Percentiles rank a stretch among this genome's conserved stretches.
Conservation (phyloP, 2,888 invertebrate species). For the Torymus aiolomorphi region DNA sequence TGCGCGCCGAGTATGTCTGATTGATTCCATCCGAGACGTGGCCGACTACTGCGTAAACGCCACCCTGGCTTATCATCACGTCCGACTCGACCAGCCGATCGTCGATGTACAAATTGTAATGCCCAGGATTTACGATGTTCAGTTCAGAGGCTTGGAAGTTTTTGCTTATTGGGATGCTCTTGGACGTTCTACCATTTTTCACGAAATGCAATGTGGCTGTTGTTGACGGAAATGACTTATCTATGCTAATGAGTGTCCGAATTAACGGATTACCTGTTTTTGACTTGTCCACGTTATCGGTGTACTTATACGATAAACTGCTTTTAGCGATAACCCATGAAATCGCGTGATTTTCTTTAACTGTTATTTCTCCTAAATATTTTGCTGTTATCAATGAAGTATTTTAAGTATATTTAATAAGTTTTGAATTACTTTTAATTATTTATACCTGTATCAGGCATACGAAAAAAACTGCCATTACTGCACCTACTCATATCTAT, state of each 20-base stretch:
- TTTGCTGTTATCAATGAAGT: neutral
- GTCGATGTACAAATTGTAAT: conserved; percentile 74
- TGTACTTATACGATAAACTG: neutral
- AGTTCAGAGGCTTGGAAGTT: neutral
- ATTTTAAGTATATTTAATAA: too few relatives aligned
- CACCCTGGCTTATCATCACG: conserved; percentile 61
- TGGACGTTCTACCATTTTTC: too few relatives aligned
- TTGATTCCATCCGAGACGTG: neutral
- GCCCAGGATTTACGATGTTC: neutral
- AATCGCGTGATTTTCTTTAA: neutral
- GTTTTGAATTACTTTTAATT: too few relatives aligned
- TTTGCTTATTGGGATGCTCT: neutral
- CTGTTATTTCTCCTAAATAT: neutral
- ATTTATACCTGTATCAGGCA: too few relatives aligned
- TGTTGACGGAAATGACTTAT: neutral
- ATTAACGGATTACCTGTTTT: neutral
- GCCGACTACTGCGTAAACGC: conserved; percentile 2
- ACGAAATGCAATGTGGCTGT: too few relatives aligned
- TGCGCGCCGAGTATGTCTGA: conserved; percentile 54
- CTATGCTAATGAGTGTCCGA: neutral
- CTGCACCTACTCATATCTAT: neutral
- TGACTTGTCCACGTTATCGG: neutral
- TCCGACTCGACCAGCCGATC: conserved; percentile 69
- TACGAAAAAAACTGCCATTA: too few relatives aligned
- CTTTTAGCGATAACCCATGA: neutral